Percentiles rank a stretch among this genome's conserved stretches.
Conservation (phyloP, 2,113 vertebrate species). For the Procavia capensis region DNA sequence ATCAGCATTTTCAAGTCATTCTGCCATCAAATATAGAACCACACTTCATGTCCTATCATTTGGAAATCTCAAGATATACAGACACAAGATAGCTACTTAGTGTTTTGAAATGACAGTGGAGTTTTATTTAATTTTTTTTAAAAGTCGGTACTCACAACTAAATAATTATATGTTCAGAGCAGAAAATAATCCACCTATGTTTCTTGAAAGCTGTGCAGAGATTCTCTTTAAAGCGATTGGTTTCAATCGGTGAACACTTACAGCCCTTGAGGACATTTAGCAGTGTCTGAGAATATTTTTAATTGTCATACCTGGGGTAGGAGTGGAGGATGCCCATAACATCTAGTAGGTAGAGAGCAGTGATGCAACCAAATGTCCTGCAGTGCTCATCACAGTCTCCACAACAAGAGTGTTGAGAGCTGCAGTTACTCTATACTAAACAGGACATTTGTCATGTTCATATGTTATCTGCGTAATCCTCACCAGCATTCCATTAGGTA, state of each 20-base stretch:
- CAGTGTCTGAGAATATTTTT: background rate
- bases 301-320: background rate
- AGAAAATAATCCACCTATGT: background rate
- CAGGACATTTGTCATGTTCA: background rate
- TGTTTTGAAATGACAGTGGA: background rate
- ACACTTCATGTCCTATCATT: accelerated
- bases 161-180: background rate
- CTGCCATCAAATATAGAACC: background rate
- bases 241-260: background rate
- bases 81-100: background rate
- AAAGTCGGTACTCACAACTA: background rate
- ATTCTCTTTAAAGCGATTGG: background rate
- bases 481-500: background rate
- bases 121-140: too few species aligned
- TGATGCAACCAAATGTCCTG: background rate
- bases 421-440: background rate
- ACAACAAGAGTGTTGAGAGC: background rate
- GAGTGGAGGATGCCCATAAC: too few species aligned
- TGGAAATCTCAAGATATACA: background rate
- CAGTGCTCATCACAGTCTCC: background rate
- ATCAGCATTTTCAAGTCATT: background rate
- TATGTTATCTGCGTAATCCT: background rate
- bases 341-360: too few species aligned
- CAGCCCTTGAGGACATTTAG: background rate
- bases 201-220: background rate